These are phyloP conservation scores for Oxycera nigricornis DNA, from an alignment of 2,888 invertebrate genomes.

Conservation along the genomic window DNA sequence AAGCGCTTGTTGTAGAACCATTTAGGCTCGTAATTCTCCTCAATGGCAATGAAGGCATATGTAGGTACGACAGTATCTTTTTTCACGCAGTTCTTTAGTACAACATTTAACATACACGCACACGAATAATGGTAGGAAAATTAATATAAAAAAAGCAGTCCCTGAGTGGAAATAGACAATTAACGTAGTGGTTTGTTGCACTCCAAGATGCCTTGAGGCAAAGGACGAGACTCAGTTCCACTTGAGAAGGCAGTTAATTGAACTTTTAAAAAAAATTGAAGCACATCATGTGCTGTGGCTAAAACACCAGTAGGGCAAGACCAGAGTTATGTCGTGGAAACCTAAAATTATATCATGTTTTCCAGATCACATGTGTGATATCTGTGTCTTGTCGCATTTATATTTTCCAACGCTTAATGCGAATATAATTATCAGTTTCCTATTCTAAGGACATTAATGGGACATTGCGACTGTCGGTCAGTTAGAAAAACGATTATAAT, in stretches of 20 bases:
- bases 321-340: constrained; percentile 20
- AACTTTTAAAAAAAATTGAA: constrained; percentile 12
- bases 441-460: not conserved
- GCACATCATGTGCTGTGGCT: not conserved
- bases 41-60: not conserved
- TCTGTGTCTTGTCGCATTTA: constrained; percentile 1
- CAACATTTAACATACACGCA: not conserved
- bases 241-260: constrained; percentile 34
- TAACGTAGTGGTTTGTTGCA: constrained; percentile 9
- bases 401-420: constrained; percentile 19
- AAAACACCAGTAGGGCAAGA: not conserved
- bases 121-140: constrained; percentile 22
- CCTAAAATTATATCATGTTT: constrained; percentile 32
- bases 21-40: constrained; percentile 15
- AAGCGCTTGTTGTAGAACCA: constrained; percentile 14
- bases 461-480: not conserved
- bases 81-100: not conserved
- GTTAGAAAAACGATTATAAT: constrained; percentile 22
- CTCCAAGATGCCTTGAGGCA: not conserved
- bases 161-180: constrained; percentile 32
- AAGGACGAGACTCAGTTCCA: constrained; percentile 11
- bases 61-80: not conserved
- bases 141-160: not conserved
- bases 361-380: constrained; percentile 15
- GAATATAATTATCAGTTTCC: constrained; percentile 34